Conservation (phyloP, 2,888 invertebrate species). For the Drosophila ustulata region DNA sequence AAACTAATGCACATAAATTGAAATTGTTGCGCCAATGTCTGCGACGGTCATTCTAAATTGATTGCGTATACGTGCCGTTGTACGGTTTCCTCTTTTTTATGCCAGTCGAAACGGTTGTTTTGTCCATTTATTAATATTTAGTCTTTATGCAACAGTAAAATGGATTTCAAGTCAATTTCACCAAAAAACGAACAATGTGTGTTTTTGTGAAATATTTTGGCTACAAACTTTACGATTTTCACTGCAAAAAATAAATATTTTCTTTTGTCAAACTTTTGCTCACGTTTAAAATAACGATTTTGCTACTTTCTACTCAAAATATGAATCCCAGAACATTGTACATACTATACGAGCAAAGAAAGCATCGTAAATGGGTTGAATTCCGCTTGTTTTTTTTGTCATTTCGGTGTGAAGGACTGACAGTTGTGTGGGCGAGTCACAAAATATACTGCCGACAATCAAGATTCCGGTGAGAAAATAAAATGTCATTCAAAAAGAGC, state of each 20-base stretch:
- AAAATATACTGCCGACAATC: slow-evolving; percentile 12
- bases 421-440: not conserved
- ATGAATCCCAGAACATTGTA: not conserved
- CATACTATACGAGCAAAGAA: not conserved
- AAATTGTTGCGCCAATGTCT: slow-evolving; percentile 48
- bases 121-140: slow-evolving; percentile 26
- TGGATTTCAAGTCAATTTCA: not conserved
- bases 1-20: slow-evolving; percentile 47
- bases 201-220: not conserved
- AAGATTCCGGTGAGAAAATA: slow-evolving; percentile 14
- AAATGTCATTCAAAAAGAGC: slow-evolving; percentile 9
- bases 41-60: slow-evolving; percentile 40
- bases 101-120: slow-evolving; percentile 9
- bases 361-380: slow-evolving; percentile 3
- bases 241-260: not conserved
- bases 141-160: slow-evolving; percentile 26
- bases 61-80: slow-evolving; percentile 50
- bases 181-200: not conserved
- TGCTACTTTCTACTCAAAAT: not conserved
- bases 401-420: not conserved
- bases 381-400: not conserved
- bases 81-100: slow-evolving; percentile 23
- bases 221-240: not conserved
- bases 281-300: not conserved
- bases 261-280: not conserved